Percentiles rank a stretch among this genome's conserved stretches.
These are phyloP conservation scores for Spea hammondii DNA, from an alignment of 2,797 vertebrate species.

Conservation along the genomic window DNA sequence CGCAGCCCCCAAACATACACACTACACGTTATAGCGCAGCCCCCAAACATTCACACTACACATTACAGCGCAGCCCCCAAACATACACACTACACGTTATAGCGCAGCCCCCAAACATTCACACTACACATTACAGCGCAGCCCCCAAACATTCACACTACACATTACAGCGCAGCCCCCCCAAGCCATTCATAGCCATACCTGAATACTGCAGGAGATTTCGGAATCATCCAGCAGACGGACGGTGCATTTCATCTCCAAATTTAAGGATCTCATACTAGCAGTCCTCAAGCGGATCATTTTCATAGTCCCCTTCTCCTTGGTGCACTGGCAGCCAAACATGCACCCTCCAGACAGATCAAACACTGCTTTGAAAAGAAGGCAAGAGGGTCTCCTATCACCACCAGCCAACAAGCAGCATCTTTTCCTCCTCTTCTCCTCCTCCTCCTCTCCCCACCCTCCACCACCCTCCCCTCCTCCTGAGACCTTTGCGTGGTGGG, in stretches of 20 bases:
- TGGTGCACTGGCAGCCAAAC: constrained; percentile 68
- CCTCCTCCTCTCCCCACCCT: constrained; percentile 4
- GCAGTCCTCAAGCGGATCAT: constrained; percentile 97
- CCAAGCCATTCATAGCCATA: constrained; percentile 56
- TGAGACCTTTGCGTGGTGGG: constrained; percentile 2
- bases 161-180: neutral
- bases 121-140: too few species aligned
- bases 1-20: too few species aligned
- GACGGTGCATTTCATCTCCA: constrained; percentile 90
- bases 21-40: too few species aligned
- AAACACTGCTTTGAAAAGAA: constrained; percentile 9
- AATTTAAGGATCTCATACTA: constrained; percentile 87
- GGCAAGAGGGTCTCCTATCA: neutral
- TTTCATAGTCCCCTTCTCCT: constrained; percentile 74
- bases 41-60: too few species aligned
- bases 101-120: too few species aligned
- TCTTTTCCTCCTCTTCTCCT: constrained; percentile 17
- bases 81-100: too few species aligned
- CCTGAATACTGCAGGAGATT: constrained; percentile 93
- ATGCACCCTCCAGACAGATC: constrained; percentile 60
- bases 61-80: too few species aligned
- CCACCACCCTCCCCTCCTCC: constrained; percentile 5
- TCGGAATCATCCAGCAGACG: constrained; percentile 92
- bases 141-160: too few species aligned
- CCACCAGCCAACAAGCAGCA: constrained; percentile 11